Evolutionary conservation across 2,888 invertebrate species (phyloP).

Genomic region (Synergus umbraculus): DNA sequence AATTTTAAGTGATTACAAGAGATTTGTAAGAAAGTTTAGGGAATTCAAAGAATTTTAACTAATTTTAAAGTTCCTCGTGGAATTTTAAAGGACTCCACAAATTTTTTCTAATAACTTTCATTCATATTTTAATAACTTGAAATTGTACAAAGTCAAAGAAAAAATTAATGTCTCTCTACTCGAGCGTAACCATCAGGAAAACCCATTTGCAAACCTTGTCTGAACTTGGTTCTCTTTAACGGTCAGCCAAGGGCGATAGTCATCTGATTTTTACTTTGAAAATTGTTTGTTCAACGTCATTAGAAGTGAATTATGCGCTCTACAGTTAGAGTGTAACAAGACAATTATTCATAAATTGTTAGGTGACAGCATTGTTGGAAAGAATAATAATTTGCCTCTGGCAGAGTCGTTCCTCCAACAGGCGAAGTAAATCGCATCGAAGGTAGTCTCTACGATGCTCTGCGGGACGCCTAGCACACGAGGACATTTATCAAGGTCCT

Average conservation of each 20-base stretch:
- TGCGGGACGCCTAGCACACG: not conserved
- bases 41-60: no score
- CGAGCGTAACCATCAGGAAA: constrained; percentile 21
- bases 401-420: not conserved
- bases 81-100: no score
- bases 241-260: constrained; percentile 13
- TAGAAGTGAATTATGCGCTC: constrained; percentile 16
- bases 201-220: constrained; percentile 24
- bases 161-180: not conserved
- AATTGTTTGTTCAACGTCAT: constrained; percentile 28
- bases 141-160: not conserved
- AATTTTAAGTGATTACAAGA: no score
- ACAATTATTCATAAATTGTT: constrained; percentile 31
- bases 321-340: constrained; percentile 10
- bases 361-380: not conserved
- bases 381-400: constrained; percentile 23
- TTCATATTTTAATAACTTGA: no score
- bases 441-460: constrained; percentile 3
- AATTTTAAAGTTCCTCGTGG: no score
- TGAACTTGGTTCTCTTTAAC: constrained; percentile 5
- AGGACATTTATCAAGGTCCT: constrained; percentile 5
- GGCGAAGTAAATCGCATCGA: constrained; percentile 14
- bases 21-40: no score
- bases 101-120: no score
- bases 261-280: constrained; percentile 19